phyloP scores from a whole-genome alignment of 2,888 invertebrate genomes.

The Pherbina coryleti region DNA sequence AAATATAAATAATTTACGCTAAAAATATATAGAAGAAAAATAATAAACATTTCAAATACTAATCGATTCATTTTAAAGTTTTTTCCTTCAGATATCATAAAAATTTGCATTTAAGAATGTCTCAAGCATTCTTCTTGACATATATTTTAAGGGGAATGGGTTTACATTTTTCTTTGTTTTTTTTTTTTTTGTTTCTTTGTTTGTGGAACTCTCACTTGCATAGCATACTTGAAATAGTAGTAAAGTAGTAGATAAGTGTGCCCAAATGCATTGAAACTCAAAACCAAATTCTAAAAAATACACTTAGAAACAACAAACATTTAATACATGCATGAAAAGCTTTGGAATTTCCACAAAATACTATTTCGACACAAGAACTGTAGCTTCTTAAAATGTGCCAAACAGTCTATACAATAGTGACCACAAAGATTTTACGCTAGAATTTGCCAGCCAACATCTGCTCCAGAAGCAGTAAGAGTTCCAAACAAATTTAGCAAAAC shows the following conservation, averaged over 20 bases:
- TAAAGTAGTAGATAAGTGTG: background rate
- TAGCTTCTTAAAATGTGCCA: background rate
- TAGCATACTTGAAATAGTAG: background rate
- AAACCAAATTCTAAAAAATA: background rate
- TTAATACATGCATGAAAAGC: background rate
- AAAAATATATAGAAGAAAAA: constrained; percentile 30
- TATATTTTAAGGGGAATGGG: background rate
- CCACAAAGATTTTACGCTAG: background rate
- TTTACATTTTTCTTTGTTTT: constrained; percentile 20
- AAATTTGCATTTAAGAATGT: background rate
- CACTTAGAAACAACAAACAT: background rate
- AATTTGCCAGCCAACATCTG: background rate
- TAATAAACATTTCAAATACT: constrained; percentile 55
- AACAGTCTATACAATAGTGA: background rate
- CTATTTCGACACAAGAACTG: background rate
- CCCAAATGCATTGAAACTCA: background rate
- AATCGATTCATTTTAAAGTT: constrained; percentile 61
- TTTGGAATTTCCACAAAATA: background rate
- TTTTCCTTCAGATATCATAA: constrained; percentile 13
- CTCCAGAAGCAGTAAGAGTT: constrained; percentile 4
- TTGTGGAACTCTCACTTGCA: constrained; percentile 25
- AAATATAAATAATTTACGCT: constrained; percentile 15
- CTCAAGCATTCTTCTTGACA: background rate
- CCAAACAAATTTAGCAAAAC: constrained; percentile 6
- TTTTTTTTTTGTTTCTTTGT: background rate